Evolutionary conservation across 2,797 vertebrate genomes (phyloP), one percentile per base, ranked within the genome.

Genomic region (Zenarchopterus dispar): DNA sequence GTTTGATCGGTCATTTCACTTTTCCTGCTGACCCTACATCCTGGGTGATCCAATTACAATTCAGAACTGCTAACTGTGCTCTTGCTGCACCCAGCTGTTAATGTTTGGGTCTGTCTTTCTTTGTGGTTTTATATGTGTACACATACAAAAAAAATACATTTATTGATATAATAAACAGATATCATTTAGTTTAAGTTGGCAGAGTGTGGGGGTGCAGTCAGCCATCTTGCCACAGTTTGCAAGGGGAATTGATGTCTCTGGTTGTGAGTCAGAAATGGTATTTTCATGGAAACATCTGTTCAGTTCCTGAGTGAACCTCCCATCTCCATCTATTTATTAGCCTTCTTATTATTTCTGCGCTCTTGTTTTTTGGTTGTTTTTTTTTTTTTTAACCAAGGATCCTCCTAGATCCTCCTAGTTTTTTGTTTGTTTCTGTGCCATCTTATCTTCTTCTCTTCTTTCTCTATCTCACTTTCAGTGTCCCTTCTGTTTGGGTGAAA

Each of bases 31-130:
- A 89, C 83, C 82, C 78, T 72, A 88, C 81, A 84, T 73, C 75
- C 64, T 77, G 63, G 70, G 70, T 23, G 78, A 88, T 89, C 79
- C 82, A 83, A 83, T 89, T 91, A 87, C 87, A 70, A 73, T 70
- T 82, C 81, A 72, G 67, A 70, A 69, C 70, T 83, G 68, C 62
- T 24, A 62, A 67, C 65, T 65, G 58, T 21, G 15, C 69, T 85
- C 82, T 75, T 73, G 75, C 63, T 23, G 83, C 60, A 16, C 47
- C 26, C 17, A 62, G 62, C 48, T 56, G 56, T 55, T 44, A 10
- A 43, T 61, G 52, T 67, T 36, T 36, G 36, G 6, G 0, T 66
- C 36, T 68, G 59, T 62, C 19, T 54, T 36, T 62, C 42, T 77
- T 28, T 62, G 43, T 48, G 61, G 24, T 3, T 58, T 66, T 44